Evolutionary conservation across 2,888 invertebrate species (phyloP), one percentile per base, ranked within the genome.

Genomic region (Drosophila subsilvestris): DNA sequence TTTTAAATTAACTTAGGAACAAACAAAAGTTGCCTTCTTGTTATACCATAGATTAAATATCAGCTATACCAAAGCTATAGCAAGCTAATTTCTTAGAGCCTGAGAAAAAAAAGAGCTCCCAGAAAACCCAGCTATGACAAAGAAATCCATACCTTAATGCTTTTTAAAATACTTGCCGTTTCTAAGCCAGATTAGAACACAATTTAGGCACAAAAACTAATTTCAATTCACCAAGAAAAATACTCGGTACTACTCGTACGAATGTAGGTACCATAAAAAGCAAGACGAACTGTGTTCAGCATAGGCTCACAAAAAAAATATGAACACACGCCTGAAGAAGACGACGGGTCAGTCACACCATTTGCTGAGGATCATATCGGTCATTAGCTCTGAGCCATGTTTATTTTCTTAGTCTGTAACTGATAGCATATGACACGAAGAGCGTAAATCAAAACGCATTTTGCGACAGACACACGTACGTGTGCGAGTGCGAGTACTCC

Each of bases 301-400:
- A 47, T 65, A 43, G 12, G 20, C 10, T 22, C 5, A 18, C 4
- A 27, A 1, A 25, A 32, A 12, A 29, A 5, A n/a, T 6, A n/a
- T n/a, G n/a, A n/a, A 37, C 37, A n/a, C 7, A n/a, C 6, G 14
- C 25, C 6, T 25, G 25, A 25, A 6, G 5, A 25, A 25, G 25
- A 25, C 25, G 12, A 1, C 27, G 22, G 63, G 57, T 57, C 73
- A 57, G 22, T 63, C 63, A 63, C 74, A 54, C 49, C 5, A 2
- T 1, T 14, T n/a, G 65, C 32, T 12, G 12, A 12, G 12, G 32
- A 12, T 32, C 12, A 71, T 82, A 82, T 79, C 83, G 83, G 82
- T 88, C 82, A 60, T 83, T 88, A 82, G 78, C 86, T 68, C 60
- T 72, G 62, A 49, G 71, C 25, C 67, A 60, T 70, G 63, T 67